Base-by-base conservation (phyloP, 1,140 invertebrate genomes). In the Diabrotica undecimpunctata region DNA sequence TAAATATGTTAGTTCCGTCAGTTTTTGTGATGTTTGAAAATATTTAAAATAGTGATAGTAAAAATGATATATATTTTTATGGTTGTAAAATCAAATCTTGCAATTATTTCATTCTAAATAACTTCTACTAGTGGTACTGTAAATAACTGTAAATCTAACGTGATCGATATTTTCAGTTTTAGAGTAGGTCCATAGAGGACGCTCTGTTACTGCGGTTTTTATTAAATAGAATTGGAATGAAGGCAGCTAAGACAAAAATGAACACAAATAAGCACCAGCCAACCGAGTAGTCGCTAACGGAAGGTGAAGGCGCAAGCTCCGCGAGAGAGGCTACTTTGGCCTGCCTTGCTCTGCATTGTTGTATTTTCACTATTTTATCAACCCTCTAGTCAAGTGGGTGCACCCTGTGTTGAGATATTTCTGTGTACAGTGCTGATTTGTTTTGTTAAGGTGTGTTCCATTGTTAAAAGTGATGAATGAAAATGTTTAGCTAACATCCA, bases 291-390 rank as follows among this genome's bases (percentile, higher is more conserved):
- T 62, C 51, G 51, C 61, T 62, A n/a, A 38, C 61, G 36, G 61
- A 54, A 54, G 51, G 37, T 38, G 61, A 52, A 54, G 61, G 61
- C 61, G 61, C 61, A 62, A 51, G 58, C 58, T 62, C 52, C 54
- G 53, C 53, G 36, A 54, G 39, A 46, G 61, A 50, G 46, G 41
- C 61, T 62, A 13, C 9, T 37, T 46, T 54, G 41, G 41, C 41
- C 41, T 46, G 41, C 41, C 41, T 38, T 62, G 61, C 61, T 54
- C 51, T 62, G 61, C 61, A 62, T 62, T 62, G 61, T 62, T 62
- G 36, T 62, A 62, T 54, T 62, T 62, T 54, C 25, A 35, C 53
- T 54, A 37, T 62, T 46, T 46, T 46, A 46, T 46, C 41, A 46
- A 62, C 61, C 61, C 38, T 54, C 36, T 54, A 50, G 53, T 54